Evolutionary conservation across 2,797 vertebrate species (phyloP), one percentile per base, ranked within the genome.

Genomic region (Echeneis naucrates): DNA sequence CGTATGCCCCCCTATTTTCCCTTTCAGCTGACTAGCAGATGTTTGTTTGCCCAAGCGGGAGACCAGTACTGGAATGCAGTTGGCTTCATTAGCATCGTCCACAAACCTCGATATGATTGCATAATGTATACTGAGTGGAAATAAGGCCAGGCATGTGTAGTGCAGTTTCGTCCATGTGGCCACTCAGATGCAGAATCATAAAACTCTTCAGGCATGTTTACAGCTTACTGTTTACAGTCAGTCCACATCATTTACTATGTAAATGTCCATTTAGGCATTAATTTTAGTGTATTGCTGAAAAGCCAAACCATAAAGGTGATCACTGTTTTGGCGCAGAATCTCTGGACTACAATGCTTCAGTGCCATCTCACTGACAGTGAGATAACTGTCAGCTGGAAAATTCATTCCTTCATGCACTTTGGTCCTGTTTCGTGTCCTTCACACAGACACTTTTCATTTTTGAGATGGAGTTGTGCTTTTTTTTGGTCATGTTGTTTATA

Each of bases 1-100:
- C 55, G 33, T 37, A 26, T 14, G 53, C 59, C 33, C 17, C 24
- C 19, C 8, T 53, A 12, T 51, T 55, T 60, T 50, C 37, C 33
- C 54, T 83, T 86, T 87, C 56, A 73, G 83, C 87, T 78, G 77
- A 85, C 73, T 48, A 80, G 80, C 86, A 89, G 86, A 86, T 86
- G 84, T 87, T 83, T 82, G 80, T 85, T 86, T 87, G 76, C 75
- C 77, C 72, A 75, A 69, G 81, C 60, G 56, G 81, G 66, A 88
- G 78, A 52, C 67, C 35, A 0, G 14, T 13, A 0, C 63, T 57
- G 71, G 65, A 81, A 83, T 58, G 60, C 74, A 74, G 66, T 69
- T 33, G 60, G 65, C 78, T 82, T 90, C 81, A 88, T 92, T 92
- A 89, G 62, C 53, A 74, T 77, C 23, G 23, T 81, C 68, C 17